Base-by-base conservation (phyloP, 2,888 invertebrate species). In the Megalurothrips usitatus region DNA sequence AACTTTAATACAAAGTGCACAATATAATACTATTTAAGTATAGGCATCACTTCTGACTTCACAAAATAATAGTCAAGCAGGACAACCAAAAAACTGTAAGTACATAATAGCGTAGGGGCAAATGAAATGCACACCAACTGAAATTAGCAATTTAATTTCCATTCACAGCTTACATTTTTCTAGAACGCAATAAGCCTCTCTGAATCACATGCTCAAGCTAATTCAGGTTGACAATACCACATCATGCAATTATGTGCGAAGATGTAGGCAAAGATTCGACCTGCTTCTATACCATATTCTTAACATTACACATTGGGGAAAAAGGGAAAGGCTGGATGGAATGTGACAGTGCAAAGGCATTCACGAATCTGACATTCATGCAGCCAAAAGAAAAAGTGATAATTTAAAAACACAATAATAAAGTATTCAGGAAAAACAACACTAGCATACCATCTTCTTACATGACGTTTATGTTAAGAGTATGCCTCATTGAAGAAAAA, bases 31-130 rank as follows among this genome's bases (percentile, higher is more conserved):
- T 75, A 17, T 75, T 75, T 26, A 75, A 26, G 23, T 75, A 75
- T 11, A 23, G 23, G 68, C 68, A 75, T 75, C 68, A 75, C 68
- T 26, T 26, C 68, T 14, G 17, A 26, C 12, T 26, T 75, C 68
- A 75, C 23, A 75, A 75, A 75, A 75, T 75, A 75, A 75, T 75
- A 75, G 26, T 26, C 23, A 75, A 75, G 68, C 68, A 75, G 26
- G 23, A 75, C 68, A 75, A 10, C 9, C 26, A 75, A 75, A n/a
- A 75, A 75, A 75, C 26, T 12, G 26, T 75, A 75, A 23, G 26
- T 75, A 75, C 68, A 75, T 75, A 26, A 75, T 75, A 26, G 68
- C 68, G 10, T 26, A 26, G 26, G 23, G 68, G 26, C 26, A n/a
- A 75, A 23, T 26, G 19, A 75, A 75, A 23, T 26, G 23, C 68